These are phyloP conservation scores for Probosciger aterrimus DNA, from an alignment of 2,113 vertebrate genomes.

Conservation along the genomic window DNA sequence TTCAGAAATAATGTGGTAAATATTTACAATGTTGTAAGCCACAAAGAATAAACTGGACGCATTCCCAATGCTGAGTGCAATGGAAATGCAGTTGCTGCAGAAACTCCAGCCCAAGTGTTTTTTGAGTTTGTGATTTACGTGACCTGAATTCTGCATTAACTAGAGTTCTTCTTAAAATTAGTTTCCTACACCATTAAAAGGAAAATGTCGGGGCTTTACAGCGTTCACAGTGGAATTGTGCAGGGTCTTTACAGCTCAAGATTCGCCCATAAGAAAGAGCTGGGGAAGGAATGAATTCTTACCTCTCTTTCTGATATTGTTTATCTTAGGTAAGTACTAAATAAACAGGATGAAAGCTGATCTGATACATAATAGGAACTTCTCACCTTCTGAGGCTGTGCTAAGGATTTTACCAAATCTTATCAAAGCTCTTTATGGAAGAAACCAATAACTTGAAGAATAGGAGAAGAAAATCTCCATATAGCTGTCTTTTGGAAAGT, in stretches of 20 bases:
- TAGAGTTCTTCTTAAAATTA: not conserved
- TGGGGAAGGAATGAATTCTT: constrained; percentile 13
- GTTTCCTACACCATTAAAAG: not conserved
- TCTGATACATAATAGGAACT: not conserved
- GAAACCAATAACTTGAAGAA: not conserved
- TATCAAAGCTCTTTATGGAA: not conserved
- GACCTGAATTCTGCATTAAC: not conserved
- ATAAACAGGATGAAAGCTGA: not conserved
- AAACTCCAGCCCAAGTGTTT: not conserved
- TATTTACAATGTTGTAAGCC: not conserved
- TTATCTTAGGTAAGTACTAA: not conserved
- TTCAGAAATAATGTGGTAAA: constrained; percentile 11
- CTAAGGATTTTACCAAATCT: not conserved
- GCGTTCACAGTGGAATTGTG: not conserved
- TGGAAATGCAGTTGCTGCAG: not conserved
- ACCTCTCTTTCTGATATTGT: not conserved
- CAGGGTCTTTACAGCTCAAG: not conserved
- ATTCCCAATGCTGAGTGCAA: not conserved
- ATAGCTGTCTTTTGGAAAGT: not conserved
- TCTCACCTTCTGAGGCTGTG: not conserved
- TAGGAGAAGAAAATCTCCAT: not conserved
- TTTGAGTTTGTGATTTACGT: not conserved
- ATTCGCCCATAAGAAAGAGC: not conserved
- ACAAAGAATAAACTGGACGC: not conserved
- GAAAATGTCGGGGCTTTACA: not conserved